Conservation (phyloP, 2,888 invertebrate genomes). For the Drosophila atripex region DNA sequence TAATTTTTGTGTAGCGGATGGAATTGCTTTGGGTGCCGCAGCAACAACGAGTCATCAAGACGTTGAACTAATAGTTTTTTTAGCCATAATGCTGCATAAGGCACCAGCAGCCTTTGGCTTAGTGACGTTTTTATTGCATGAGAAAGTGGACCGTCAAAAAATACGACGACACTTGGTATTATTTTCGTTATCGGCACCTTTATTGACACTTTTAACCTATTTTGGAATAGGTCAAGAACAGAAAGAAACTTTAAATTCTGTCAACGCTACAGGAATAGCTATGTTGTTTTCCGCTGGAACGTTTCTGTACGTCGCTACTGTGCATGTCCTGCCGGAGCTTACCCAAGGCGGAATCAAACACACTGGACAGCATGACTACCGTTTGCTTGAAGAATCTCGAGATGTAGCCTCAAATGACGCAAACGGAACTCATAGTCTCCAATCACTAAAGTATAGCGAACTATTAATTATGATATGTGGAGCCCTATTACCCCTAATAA, state of each 20-base stretch:
- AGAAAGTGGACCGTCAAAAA: conserved; percentile 93
- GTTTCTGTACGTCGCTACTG: conserved; percentile 99
- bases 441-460: conserved; percentile 90
- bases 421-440: conserved; percentile 40
- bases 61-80: conserved; percentile 98
- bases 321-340: conserved; percentile 98
- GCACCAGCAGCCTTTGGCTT: conserved; percentile 99
- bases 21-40: conserved; percentile 98
- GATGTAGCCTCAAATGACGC: conserved; percentile 38
- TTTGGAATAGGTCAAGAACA: conserved; percentile 96
- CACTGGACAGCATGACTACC: conserved; percentile 70
- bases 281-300: conserved; percentile 99
- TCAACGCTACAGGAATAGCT: conserved; percentile 97
- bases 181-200: conserved; percentile 96
- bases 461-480: conserved; percentile 93
- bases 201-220: conserved; percentile 95
- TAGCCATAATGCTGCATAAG: conserved; percentile 99
- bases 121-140: conserved; percentile 98
- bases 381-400: conserved; percentile 73
- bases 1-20: conserved; percentile 89
- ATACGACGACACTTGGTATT: conserved; percentile 95
- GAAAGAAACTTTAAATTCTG: conserved; percentile 93
- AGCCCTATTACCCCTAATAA: conserved; percentile 92
- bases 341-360: conserved; percentile 85
- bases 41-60: conserved; percentile 98